phyloP scores from a whole-genome alignment of 2,888 invertebrate species.

The Diaperis boleti region DNA sequence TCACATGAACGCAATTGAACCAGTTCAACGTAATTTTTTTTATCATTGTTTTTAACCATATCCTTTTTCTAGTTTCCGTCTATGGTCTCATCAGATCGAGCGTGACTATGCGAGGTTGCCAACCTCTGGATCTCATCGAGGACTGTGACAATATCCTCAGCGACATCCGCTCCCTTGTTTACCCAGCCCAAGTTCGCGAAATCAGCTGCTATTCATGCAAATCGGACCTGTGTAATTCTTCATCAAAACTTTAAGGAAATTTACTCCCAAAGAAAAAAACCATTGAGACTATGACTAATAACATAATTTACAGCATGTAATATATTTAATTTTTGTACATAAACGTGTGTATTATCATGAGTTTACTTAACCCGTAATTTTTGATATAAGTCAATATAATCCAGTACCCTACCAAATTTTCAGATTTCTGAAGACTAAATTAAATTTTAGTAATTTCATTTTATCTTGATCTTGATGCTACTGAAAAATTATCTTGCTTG shows the following conservation, averaged over 20 bases:
- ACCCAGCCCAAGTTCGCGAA: constrained; percentile 38
- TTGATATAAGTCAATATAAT: too few relatives aligned
- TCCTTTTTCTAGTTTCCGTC: constrained; percentile 39
- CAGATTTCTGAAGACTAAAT: too few relatives aligned
- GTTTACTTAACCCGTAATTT: constrained; percentile 23
- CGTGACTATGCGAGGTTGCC: constrained; percentile 39
- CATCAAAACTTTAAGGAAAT: constrained; percentile 25
- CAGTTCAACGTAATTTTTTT: too few relatives aligned
- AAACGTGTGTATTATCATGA: constrained; percentile 17
- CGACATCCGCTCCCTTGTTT: constrained; percentile 33
- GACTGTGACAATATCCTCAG: constrained; percentile 34
- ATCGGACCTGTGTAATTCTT: constrained; percentile 40
- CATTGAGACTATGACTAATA: constrained; percentile 10
- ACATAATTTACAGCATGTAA: constrained; percentile 22
- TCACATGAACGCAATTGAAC: too few relatives aligned
- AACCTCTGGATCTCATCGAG: constrained; percentile 21
- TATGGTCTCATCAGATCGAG: constrained; percentile 37
- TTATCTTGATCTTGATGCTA: too few relatives aligned
- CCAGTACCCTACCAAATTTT: too few relatives aligned
- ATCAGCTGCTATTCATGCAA: constrained; percentile 37
- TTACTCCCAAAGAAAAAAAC: constrained; percentile 11
- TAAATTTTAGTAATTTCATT: too few relatives aligned
- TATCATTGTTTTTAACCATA: too few relatives aligned
- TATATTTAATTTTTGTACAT: constrained; percentile 25
- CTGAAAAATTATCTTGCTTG: too few relatives aligned